phyloP scores from a whole-genome alignment of 37 sponge, comb jelly and placozoan genomes.

The Axinella damicornis region DNA sequence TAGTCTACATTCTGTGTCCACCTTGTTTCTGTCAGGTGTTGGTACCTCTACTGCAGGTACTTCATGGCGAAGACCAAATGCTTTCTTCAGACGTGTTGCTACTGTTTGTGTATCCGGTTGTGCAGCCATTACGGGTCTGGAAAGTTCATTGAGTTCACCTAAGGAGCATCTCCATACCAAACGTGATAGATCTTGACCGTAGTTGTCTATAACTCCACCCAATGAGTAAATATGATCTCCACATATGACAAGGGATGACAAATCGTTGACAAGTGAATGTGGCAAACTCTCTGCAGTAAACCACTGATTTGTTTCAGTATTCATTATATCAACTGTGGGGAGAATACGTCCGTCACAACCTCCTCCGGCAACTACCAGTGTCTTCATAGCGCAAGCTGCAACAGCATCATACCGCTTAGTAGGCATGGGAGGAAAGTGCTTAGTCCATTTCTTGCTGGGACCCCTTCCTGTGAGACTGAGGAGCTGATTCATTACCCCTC shows the following conservation, averaged over 20 bases:
- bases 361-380: neutral
- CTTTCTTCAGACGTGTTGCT: too few relatives aligned
- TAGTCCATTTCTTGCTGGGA: neutral
- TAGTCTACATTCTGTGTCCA: too few relatives aligned
- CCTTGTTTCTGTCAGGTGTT: too few relatives aligned
- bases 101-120: too few relatives aligned
- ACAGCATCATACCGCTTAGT: neutral
- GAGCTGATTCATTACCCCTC: neutral
- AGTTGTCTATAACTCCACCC: too few relatives aligned
- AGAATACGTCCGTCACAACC: neutral
- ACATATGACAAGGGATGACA: neutral
- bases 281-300: neutral
- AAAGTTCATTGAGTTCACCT: too few relatives aligned
- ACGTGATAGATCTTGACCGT: too few relatives aligned
- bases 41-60: too few relatives aligned
- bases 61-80: too few relatives aligned
- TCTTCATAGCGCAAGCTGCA: neutral
- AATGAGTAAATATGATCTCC: neutral
- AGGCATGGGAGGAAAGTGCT: slow-evolving; percentile 9
- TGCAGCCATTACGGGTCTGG: too few relatives aligned
- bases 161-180: too few relatives aligned
- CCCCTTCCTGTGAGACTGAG: neutral
- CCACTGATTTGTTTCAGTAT: neutral
- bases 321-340: neutral
- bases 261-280: neutral